Conservation (phyloP, 1,140 invertebrate genomes). For the Apis mellifera region DNA sequence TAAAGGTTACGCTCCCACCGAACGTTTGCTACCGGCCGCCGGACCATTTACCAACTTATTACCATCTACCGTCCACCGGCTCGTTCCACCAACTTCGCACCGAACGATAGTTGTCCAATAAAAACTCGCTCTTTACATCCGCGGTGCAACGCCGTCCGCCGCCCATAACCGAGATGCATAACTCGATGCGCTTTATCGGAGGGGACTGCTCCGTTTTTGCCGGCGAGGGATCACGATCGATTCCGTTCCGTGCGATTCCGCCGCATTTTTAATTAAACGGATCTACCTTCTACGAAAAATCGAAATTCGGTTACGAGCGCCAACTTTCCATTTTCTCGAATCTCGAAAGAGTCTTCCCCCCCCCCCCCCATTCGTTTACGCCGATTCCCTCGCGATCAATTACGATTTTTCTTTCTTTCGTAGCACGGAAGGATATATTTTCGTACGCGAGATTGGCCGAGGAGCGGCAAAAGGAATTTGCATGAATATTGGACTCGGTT, state of each 20-base stretch:
- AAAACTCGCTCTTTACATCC: conserved; percentile 63
- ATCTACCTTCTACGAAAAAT: too few relatives aligned
- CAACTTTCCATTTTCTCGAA: too few relatives aligned
- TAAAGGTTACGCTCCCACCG: conserved; percentile 57
- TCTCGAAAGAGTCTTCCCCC: too few relatives aligned
- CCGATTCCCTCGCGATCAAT: too few relatives aligned
- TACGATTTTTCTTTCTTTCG: too few relatives aligned
- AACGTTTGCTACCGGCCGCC: conserved; percentile 41
- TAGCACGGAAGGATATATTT: too few relatives aligned
- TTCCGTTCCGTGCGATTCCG: too few relatives aligned
- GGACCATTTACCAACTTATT: conserved; percentile 64
- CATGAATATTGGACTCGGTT: neutral
- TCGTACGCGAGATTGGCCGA: too few relatives aligned
- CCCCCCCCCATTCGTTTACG: too few relatives aligned
- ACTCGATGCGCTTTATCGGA: conserved; percentile 56
- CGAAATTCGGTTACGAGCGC: too few relatives aligned
- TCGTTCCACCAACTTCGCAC: conserved; percentile 65
- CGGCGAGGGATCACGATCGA: too few relatives aligned
- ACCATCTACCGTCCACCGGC: conserved; percentile 60
- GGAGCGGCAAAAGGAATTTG: neutral
- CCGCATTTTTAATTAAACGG: too few relatives aligned
- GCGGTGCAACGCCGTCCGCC: conserved; percentile 35
- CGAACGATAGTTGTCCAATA: conserved; percentile 64
- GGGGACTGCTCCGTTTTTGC: conserved; percentile 13
- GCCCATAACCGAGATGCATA: conserved; percentile 50